Conservation (phyloP, 2,113 vertebrate species). For the Gallinago paraguaiae region DNA sequence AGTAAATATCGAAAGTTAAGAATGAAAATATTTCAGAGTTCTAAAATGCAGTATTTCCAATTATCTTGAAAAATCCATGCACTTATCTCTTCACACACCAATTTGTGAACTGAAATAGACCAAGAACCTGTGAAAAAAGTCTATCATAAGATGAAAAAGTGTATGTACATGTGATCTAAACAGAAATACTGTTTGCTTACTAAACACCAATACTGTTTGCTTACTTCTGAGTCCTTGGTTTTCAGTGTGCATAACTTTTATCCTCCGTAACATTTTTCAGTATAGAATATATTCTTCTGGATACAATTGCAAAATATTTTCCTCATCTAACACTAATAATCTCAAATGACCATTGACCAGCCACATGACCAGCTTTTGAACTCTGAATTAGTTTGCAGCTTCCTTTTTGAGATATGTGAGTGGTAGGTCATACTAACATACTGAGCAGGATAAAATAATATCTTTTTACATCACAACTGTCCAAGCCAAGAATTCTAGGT, state of each 20-base stretch:
- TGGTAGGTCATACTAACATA: not conserved
- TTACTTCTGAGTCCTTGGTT: not conserved
- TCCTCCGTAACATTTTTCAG: not conserved
- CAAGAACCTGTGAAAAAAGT: not conserved
- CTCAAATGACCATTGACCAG: not conserved
- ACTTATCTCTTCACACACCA: not conserved
- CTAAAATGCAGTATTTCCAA: not conserved
- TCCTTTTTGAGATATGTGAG: not conserved
- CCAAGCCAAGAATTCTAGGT: not conserved
- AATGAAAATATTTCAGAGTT: not conserved
- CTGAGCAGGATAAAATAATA: not conserved
- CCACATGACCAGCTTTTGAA: not conserved
- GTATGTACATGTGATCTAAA: not conserved
- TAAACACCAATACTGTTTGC: not conserved
- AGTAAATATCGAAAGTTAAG: not conserved
- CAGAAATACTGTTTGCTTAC: not conserved
- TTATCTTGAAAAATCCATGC: not conserved
- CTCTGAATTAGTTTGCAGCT: not conserved
- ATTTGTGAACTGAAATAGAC: not conserved
- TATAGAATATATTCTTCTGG: not conserved
- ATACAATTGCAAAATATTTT: not conserved
- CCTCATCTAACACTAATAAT: not conserved
- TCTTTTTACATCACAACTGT: not conserved
- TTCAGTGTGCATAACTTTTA: not conserved
- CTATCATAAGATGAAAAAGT: not conserved